Base-by-base conservation (phyloP, 2,113 vertebrate genomes). In the Turdus rufiventris region DNA sequence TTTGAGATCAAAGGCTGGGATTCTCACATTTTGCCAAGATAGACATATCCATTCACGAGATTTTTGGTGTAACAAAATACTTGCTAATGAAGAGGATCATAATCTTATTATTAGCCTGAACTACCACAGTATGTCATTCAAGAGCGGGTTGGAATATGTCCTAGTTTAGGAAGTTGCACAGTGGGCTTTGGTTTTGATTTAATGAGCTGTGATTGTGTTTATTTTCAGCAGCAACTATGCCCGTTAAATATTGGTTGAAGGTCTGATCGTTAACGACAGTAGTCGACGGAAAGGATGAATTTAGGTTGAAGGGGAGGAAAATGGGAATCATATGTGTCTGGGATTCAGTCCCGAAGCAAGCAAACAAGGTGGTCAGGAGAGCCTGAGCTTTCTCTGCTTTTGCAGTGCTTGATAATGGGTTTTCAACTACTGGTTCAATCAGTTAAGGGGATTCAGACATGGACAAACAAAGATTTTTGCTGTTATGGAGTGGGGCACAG, bases 1-100 rank as follows among this genome's bases (percentile, higher is more conserved):
- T 77, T 95, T 91, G 93, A 96, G 94, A 95, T 97, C 94, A 96
- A 97, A 95, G 94, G 80, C 89, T 92, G 77, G 91, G 80, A 92
- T 94, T 93, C 95, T 81, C 93, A 94, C 88, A 91, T 89, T 96
- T 93, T 94, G 89, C 95, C 91, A 95, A 96, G 94, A 91, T 9
- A 96, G 96, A 94, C 87, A 80, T 74, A 96, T 96, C 85, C 91
- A 93, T 94, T 91, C 95, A 87, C 56, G 36, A 94, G 93, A 96
- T 96, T 96, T 94, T 84, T 85, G 89, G 94, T 94, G 90, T 83
- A 95, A 95, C 84, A 96, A 97, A 97, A 96, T 96, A 92, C 94
- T 95, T 80, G 88, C 93, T 97, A 97, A 97, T 97, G 94, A 96
- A 94, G 94, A 88, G 93, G 77, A 96, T 89, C 89, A 94, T 94